Conservation (phyloP, 2,888 invertebrate genomes). For the Cerceris ruficornis region DNA sequence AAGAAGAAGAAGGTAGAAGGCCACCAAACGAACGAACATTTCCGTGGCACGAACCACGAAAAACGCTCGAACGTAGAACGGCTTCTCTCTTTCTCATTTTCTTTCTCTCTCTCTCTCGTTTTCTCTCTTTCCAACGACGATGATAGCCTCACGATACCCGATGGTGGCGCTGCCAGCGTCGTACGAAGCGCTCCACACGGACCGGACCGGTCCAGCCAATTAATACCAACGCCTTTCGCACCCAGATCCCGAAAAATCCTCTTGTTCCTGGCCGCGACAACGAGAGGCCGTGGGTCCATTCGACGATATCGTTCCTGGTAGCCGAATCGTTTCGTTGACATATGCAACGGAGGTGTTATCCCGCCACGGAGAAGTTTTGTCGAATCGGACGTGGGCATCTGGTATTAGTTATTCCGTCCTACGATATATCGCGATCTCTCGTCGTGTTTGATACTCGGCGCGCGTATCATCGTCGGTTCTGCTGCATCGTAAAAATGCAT, state of each 20-base stretch:
- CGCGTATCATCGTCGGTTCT: conserved; percentile 14
- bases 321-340: conserved; percentile 59
- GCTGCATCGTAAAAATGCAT: conserved; percentile 8
- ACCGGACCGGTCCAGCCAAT: conserved; percentile 74
- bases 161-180: conserved; percentile 32
- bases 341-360: conserved; percentile 56
- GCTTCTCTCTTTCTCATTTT: conserved; percentile 9
- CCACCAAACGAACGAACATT: conserved; percentile 75
- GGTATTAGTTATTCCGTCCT: conserved; percentile 1
- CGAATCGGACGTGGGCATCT: conserved; percentile 27
- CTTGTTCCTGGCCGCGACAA: conserved; percentile 57
- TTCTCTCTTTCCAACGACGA: no score
- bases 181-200: conserved; percentile 58
- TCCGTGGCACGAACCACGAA: conserved; percentile 76
- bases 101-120: no score
- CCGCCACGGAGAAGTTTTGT: conserved; percentile 52
- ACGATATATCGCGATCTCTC: conserved; percentile 8
- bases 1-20: conserved; percentile 63
- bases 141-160: neutral
- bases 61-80: conserved; percentile 69
- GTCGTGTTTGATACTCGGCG: conserved; percentile 13
- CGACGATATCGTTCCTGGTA: conserved; percentile 59
- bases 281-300: conserved; percentile 52
- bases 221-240: conserved; percentile 74
- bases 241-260: conserved; percentile 62